Base-by-base conservation (phyloP, 2,888 invertebrate genomes). In the Dusona sp. region DNA sequence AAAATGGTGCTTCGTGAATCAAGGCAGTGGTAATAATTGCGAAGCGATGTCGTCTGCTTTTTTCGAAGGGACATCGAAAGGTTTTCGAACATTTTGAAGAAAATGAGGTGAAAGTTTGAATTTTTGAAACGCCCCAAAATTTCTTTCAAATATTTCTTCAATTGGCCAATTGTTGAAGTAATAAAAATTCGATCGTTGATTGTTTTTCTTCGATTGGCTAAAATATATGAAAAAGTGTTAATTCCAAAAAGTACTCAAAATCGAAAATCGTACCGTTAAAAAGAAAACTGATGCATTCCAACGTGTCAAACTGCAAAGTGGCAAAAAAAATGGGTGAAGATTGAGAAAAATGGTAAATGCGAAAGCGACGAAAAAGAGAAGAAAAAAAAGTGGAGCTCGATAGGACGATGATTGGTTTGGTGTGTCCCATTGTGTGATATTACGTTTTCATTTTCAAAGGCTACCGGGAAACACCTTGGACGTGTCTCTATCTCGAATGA, bases 1-100 rank as follows among this genome's bases (percentile, higher is more conserved):
- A 79, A 57, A 77, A 83, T 79, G 81, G 82, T 79, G 88, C 85
- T 88, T 83, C 74, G 77, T 75, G 85, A 75, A 70, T 86, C 33
- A 82, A 88, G 88, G 81, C 84, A 88, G 83, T 79, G 85, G 48
- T 80, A 78, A 79, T 77, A 85, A 84, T 83, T 70, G 74, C 78
- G 65, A 67, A 48, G 72, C 67, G 42, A 68, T 45, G 22, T 70
- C 13, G 54, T 82, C 29, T 57, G n/a, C 54, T 79, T 79, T 80
- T 73, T 79, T 45, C 29, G 16, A 45, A 36, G 29, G 11, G 42
- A 54, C 57, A 36, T 42, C 33, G 25, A 54, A 45, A 51, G 29
- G 33, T 77, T 36, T 61, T 61, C 16, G 61, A 51, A 25, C 42
- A 36, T 4, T 61, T 29, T 29, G 7, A 61, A 61, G 25, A 29